Evolutionary conservation across 2,113 vertebrate species (phyloP).

Genomic region (Micronisus gabar): DNA sequence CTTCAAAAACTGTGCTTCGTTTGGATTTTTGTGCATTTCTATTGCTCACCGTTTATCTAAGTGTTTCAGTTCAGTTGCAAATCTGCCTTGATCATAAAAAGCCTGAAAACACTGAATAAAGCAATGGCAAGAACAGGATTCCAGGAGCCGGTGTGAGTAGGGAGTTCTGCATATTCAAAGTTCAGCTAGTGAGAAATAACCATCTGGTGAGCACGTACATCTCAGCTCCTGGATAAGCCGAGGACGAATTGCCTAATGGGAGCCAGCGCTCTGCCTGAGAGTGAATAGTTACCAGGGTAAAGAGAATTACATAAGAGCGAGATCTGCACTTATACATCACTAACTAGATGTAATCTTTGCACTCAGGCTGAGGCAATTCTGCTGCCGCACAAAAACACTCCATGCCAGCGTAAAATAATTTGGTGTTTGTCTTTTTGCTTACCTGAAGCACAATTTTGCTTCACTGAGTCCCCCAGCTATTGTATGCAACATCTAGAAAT

Average conservation of each 20-base stretch:
- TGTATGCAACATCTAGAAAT: background rate
- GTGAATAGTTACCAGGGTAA: constrained; percentile 20
- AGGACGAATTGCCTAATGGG: background rate
- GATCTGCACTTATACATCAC: background rate
- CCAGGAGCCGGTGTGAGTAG: background rate
- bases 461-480: background rate
- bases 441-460: background rate
- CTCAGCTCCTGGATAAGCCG: background rate
- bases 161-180: background rate
- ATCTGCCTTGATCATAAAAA: background rate
- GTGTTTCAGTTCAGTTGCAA: background rate
- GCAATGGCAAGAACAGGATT: background rate
- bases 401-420: background rate
- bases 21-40: background rate
- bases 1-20: background rate
- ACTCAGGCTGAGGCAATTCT: background rate
- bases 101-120: background rate
- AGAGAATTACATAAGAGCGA: constrained; percentile 28
- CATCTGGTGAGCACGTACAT: background rate
- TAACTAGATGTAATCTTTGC: constrained; percentile 15
- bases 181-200: constrained; percentile 14
- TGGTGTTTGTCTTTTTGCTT: background rate
- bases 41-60: background rate
- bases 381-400: background rate
- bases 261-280: background rate